phyloP scores from a whole-genome alignment of 2,797 vertebrate species.

The Argentina silus region DNA sequence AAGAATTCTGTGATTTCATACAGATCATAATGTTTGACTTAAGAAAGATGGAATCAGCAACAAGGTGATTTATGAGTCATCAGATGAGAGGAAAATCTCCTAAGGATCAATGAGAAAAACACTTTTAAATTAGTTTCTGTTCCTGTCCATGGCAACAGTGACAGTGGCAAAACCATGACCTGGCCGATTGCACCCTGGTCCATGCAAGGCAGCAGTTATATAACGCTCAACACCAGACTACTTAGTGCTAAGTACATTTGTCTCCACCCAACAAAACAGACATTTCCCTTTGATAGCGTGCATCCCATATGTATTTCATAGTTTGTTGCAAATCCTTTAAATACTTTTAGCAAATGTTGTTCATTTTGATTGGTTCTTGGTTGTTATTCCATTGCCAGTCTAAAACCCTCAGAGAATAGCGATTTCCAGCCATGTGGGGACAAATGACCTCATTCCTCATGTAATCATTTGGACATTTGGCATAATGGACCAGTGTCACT shows the following conservation, averaged over 20 bases:
- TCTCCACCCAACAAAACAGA: neutral
- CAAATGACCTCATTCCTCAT: no score
- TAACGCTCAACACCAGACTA: neutral
- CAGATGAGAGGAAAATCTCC: conserved; percentile 43
- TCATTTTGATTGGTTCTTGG: no score
- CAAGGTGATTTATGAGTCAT: conserved; percentile 42
- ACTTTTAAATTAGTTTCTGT: conserved; percentile 62
- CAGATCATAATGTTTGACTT: neutral
- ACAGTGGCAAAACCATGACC: conserved; percentile 40
- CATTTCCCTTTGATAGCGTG: neutral
- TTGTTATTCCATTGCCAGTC: no score
- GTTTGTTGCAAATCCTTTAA: neutral
- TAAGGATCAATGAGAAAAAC: conserved; percentile 49
- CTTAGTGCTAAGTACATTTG: no score
- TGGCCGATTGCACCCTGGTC: conserved; percentile 21
- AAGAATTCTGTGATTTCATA: no score
- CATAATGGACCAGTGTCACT: no score
- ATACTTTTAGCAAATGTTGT: no score
- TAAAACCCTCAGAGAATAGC: no score
- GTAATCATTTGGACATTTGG: no score
- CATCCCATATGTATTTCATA: neutral
- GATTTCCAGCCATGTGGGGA: no score
- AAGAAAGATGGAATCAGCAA: conserved; percentile 4
- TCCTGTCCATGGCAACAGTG: conserved; percentile 48
- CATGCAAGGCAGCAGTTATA: neutral